Base-by-base conservation (phyloP, 2,888 invertebrate genomes). In the Bibio marci region DNA sequence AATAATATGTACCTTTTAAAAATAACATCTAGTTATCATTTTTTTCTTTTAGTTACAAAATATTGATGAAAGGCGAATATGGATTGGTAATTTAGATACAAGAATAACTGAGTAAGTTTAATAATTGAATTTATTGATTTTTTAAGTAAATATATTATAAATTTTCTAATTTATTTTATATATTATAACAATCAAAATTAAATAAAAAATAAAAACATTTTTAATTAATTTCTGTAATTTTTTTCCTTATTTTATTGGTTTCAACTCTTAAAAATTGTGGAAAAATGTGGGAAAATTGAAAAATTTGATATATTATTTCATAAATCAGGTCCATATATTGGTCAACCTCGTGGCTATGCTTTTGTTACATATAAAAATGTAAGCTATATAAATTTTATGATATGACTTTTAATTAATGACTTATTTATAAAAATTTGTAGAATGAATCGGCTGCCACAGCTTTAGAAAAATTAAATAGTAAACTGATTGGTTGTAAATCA, bases 291-390 rank as follows among this genome's bases (percentile, higher is more conserved):
- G 60, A 70, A 73, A 57, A 82, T 92, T 56, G 85, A 87, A 68
- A 90, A 91, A 76, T 91, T 92, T 66, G 92, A 94, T 66, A 80
- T 91, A 66, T 73, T 94, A 49, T 91, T 90, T 60, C 90, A 92
- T 63, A 87, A 88, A 48, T 76, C 79, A 47, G 92, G 92, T 48
- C 87, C 90, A 30, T 73, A 81, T 48, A 73, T 76, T 48, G 91
- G 91, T 38, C 85, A 85, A 58, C 87, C 92, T 1, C 69, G 90
- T 44, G 92, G 94, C 15, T 94, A 91, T 57, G 91, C 91, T 15
- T 94, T 94, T 62, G 86, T 90, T 38, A 90, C 90, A 0, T 92
- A 80, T 57, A 70, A 72, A 56, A 62, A 62, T 31, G 58, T 59
- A 42, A 50, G 50, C 40, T 25, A 35, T 14, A 22, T 26, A 22